These are phyloP conservation scores for Caenorhabditis becei DNA, from an alignment of 2,888 invertebrate species.

Conservation along the genomic window DNA sequence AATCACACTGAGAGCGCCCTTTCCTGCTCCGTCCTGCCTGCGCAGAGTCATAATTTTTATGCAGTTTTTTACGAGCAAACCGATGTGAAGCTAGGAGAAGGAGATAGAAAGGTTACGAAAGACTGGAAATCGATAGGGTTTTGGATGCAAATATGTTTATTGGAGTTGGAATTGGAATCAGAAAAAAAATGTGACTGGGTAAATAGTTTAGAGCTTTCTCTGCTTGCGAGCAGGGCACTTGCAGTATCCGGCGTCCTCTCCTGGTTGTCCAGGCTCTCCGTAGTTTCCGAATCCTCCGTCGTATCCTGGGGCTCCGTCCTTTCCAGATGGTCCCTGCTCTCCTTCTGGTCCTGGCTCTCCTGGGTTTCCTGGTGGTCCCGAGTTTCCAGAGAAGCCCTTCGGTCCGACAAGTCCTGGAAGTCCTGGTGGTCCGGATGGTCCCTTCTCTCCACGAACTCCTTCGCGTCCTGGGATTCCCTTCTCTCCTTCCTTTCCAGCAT, in stretches of 20 bases:
- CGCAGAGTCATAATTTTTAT: slow-evolving; percentile 3
- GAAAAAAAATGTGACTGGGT: neutral
- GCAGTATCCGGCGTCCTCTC: slow-evolving; percentile 75
- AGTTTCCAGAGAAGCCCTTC: slow-evolving; percentile 67
- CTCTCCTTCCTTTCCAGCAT: slow-evolving; percentile 70
- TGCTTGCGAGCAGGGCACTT: slow-evolving; percentile 66
- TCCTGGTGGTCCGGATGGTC: slow-evolving; percentile 81
- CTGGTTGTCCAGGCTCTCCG: slow-evolving; percentile 82
- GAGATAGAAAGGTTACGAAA: neutral
- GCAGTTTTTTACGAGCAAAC: neutral
- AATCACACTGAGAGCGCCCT: neutral
- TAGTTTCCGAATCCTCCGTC: slow-evolving; percentile 79
- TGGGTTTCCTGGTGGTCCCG: slow-evolving; percentile 85
- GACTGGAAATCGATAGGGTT: neutral
- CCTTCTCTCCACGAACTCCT: slow-evolving; percentile 83
- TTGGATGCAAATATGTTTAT: neutral
- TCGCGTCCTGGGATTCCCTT: slow-evolving; percentile 81
- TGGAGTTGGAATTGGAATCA: slow-evolving; percentile 1
- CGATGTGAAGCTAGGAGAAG: neutral
- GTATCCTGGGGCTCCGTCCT: slow-evolving; percentile 81
- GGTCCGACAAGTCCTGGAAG: slow-evolving; percentile 84
- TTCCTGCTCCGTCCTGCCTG: neutral
- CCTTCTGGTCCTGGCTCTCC: slow-evolving; percentile 85
- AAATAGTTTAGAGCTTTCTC: slow-evolving; percentile 49
- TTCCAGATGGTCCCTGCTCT: slow-evolving; percentile 85